Percentiles rank a stretch among this genome's conserved stretches.
Evolutionary conservation across 1,140 invertebrate genomes (phyloP).

Genomic region (Amphibalanus amphitrite): DNA sequence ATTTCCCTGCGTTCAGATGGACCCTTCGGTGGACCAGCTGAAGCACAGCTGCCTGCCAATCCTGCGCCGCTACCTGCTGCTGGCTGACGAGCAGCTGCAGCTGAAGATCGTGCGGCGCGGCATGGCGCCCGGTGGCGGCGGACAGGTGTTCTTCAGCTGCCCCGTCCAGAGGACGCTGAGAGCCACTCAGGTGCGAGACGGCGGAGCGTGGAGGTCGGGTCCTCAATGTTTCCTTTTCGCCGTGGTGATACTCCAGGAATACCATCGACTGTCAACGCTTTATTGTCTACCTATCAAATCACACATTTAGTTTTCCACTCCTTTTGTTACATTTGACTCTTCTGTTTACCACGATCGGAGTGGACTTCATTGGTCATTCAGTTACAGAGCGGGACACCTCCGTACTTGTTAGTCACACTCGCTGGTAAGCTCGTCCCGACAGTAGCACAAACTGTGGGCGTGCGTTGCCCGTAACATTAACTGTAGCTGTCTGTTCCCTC

Average conservation of each 20-base stretch:
- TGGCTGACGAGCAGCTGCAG: slow-evolving; percentile 72
- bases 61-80: slow-evolving; percentile 15
- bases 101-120: slow-evolving; percentile 73
- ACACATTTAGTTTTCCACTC: no score
- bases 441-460: no score
- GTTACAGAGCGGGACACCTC: no score
- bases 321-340: no score
- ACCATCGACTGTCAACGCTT: slow-evolving; percentile 29
- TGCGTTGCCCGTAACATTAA: no score
- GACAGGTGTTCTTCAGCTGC: slow-evolving; percentile 73
- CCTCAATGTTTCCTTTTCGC: slow-evolving; percentile 12
- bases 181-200: slow-evolving; percentile 37
- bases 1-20: slow-evolving; percentile 20
- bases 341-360: no score
- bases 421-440: no score
- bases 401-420: no score
- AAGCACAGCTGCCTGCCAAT: slow-evolving; percentile 15
- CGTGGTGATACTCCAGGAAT: no score
- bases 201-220: not conserved
- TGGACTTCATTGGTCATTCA: no score
- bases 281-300: not conserved
- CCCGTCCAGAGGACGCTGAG: slow-evolving; percentile 50
- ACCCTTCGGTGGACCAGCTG: slow-evolving; percentile 27
- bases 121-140: slow-evolving; percentile 68
- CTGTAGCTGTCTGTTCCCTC: no score